These are phyloP conservation scores for Myxocyprinus asiaticus DNA, from an alignment of 2,113 vertebrate species.

Conservation along the genomic window DNA sequence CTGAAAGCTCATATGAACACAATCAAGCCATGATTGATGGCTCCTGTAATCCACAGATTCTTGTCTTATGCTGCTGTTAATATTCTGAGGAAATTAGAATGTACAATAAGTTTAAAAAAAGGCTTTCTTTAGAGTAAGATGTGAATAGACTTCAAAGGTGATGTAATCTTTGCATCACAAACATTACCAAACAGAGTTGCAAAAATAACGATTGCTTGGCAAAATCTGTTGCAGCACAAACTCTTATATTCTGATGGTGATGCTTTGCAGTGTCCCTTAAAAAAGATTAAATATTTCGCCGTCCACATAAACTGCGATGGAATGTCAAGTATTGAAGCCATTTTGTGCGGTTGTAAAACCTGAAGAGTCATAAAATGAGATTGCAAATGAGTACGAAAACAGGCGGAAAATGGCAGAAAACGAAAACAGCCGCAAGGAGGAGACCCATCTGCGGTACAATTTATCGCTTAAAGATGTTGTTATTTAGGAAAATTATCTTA, in stretches of 20 bases:
- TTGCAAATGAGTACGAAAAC: not conserved
- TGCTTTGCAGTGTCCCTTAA: not conserved
- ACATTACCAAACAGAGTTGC: no score
- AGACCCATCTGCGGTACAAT: constrained; percentile 9
- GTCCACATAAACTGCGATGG: not conserved
- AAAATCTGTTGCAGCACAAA: no score
- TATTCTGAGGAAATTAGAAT: constrained; percentile 22
- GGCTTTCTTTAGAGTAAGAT: no score
- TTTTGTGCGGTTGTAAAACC: constrained; percentile 17
- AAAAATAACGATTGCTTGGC: no score
- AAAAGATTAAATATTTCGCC: not conserved
- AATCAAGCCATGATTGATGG: constrained; percentile 49
- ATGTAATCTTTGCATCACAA: no score
- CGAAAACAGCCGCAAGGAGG: not conserved
- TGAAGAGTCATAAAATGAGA: constrained; percentile 1
- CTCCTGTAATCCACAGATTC: constrained; percentile 52
- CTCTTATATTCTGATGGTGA: not conserved
- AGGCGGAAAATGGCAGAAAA: no score
- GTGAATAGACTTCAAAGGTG: no score
- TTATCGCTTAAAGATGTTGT: constrained; percentile 18
- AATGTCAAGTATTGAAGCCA: not conserved
- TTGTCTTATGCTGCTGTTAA: constrained; percentile 51
- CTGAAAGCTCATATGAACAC: constrained; percentile 42
- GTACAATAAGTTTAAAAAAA: no score
- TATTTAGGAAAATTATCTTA: constrained; percentile 16